phyloP scores from a whole-genome alignment of 2,888 invertebrate species.

The Chalcis sispes region DNA sequence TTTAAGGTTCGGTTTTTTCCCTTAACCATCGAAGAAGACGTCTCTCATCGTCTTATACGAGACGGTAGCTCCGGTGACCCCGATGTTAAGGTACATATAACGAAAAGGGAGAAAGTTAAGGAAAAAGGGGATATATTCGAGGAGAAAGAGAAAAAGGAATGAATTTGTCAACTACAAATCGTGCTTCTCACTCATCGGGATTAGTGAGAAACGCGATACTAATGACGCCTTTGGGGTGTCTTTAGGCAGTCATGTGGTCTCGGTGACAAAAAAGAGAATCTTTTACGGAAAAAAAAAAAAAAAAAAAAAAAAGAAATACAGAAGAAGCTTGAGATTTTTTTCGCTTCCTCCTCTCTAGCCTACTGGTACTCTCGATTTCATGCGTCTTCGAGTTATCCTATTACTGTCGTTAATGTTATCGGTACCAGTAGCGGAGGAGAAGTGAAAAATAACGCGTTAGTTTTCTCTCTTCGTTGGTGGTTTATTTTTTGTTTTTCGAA shows the following conservation, averaged over 20 bases:
- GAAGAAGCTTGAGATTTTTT: slow-evolving; percentile 4
- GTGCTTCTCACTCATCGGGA: slow-evolving; percentile 24
- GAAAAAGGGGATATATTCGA: neutral
- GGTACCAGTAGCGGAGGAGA: neutral
- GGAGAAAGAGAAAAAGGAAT: slow-evolving; percentile 23
- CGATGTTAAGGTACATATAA: too few relatives aligned
- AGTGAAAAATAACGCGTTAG: slow-evolving; percentile 47
- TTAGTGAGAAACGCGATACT: slow-evolving; percentile 48
- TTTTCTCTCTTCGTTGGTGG: slow-evolving; percentile 4
- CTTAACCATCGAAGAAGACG: slow-evolving; percentile 3
- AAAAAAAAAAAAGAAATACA: too few relatives aligned
- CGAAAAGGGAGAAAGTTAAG: neutral
- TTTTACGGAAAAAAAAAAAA: slow-evolving; percentile 17
- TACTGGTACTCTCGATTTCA: slow-evolving; percentile 6
- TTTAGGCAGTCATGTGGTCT: slow-evolving; percentile 43
- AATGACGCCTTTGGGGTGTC: slow-evolving; percentile 47
- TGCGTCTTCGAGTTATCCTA: neutral
- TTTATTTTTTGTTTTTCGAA: slow-evolving; percentile 48
- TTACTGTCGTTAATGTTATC: too few relatives aligned
- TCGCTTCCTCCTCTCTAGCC: slow-evolving; percentile 1
- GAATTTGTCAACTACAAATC: slow-evolving; percentile 54
- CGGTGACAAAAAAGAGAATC: slow-evolving; percentile 24
- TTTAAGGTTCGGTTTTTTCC: neutral
- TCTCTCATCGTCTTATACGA: too few relatives aligned
- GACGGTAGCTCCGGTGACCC: neutral